Evolutionary conservation across 2,888 invertebrate species (phyloP).

Genomic region (Volucella bombylans): DNA sequence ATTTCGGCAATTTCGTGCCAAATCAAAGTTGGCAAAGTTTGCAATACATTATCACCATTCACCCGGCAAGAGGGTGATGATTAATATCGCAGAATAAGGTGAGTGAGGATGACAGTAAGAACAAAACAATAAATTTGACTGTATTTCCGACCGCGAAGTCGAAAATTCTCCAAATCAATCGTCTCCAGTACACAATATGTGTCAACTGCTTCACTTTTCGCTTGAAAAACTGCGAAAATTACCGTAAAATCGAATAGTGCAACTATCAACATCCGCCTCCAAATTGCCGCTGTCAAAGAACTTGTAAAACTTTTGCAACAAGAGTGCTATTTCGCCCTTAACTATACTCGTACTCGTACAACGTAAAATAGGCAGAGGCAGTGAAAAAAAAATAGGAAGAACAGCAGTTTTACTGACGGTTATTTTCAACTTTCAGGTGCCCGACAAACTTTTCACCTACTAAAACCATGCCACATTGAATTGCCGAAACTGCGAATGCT

Average conservation of each 20-base stretch:
- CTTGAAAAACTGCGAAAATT: constrained; percentile 41
- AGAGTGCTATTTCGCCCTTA: background rate
- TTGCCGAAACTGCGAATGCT: constrained; percentile 18
- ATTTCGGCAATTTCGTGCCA: constrained; percentile 11
- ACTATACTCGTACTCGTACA: background rate
- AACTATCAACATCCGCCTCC: constrained; percentile 27
- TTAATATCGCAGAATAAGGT: background rate
- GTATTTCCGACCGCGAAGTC: no score
- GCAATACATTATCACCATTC: constrained; percentile 4
- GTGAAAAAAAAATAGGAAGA: background rate
- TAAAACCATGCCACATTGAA: constrained; percentile 36
- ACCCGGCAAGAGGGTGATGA: background rate
- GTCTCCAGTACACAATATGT: background rate
- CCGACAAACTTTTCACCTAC: constrained; percentile 35
- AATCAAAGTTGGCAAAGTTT: constrained; percentile 27
- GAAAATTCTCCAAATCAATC: no score
- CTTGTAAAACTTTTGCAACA: constrained; percentile 17
- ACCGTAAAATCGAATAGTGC: constrained; percentile 42
- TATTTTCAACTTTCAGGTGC: constrained; percentile 44
- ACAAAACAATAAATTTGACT: background rate
- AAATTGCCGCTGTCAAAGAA: constrained; percentile 44
- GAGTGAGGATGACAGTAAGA: no score
- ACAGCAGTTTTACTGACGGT: constrained; percentile 34
- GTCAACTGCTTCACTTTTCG: background rate
- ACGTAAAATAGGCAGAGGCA: background rate